Evolutionary conservation across 2,888 invertebrate species (phyloP), one percentile per base, ranked within the genome.

Genomic region (Homarus gammarus): DNA sequence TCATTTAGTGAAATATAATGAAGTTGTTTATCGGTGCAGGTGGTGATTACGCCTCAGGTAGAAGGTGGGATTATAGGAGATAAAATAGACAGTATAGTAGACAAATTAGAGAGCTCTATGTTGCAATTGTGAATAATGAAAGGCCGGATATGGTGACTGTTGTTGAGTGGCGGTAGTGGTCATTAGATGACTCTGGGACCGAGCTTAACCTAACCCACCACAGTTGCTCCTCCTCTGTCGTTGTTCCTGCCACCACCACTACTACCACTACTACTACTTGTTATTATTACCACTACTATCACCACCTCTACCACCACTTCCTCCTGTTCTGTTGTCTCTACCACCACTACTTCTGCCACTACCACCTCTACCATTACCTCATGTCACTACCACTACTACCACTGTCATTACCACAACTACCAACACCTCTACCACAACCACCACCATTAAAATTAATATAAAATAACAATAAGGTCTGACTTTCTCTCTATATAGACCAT

Each of bases 121-220:
- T 73, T 87, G 87, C 87, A 82, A 82, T 79, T 79, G 79, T 79
- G 79, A 79, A 79, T 87, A 75, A 82, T 82, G 87, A 87, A 75
- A 72, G 87, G 68, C 73, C 81, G 87, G 87, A 87, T 77, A 87
- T 73, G 87, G 87, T 61, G 87, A 82, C 61, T 64, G 33, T 49
- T n/a, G 36, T n/a, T 61, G 82, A 87, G 72, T 87, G 81, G 78
- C 86, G 78, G 36, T n/a, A 56, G 86, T n/a, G 72, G 40, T 72
- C 49, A 87, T 87, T 87, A 87, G 70, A 81, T 87, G 87, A 87
- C 70, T 75, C 49, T 38, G 61, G 40, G 18, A 40, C 6, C 15
- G 2, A 12, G 38, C 27, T 38, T 40, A 51, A 56, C 78, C 79
- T 44, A 27, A 51, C n/a, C 72, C 40, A 49, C 49, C 40, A 33